Evolutionary conservation across 2,797 vertebrate genomes (phyloP).

Genomic region (Takifugu ocellatus): DNA sequence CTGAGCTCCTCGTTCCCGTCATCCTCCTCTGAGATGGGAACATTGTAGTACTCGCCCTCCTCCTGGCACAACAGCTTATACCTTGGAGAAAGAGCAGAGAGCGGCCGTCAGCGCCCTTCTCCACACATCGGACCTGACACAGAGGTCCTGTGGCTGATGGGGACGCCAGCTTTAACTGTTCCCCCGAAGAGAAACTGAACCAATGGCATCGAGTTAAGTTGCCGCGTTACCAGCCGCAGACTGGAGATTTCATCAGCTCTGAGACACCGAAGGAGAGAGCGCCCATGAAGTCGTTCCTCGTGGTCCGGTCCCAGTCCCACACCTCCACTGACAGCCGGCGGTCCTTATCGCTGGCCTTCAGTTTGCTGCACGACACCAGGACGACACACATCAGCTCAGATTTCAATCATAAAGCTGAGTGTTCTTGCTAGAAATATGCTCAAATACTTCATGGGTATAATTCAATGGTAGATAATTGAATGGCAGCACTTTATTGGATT

Average conservation of each 20-base stretch:
- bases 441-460: no score
- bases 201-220: no score
- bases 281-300: slow-evolving; percentile 98
- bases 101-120: not conserved
- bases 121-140: no score
- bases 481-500: not conserved
- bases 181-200: no score
- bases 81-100: slow-evolving; percentile 64
- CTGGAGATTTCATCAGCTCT: slow-evolving; percentile 93
- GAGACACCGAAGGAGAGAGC: slow-evolving; percentile 96
- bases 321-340: slow-evolving; percentile 93
- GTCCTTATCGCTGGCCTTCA: slow-evolving; percentile 91
- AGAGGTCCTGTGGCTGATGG: no score
- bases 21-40: slow-evolving; percentile 92
- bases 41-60: slow-evolving; percentile 97
- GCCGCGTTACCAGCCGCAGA: slow-evolving; percentile 83
- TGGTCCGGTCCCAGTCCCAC: slow-evolving; percentile 98
- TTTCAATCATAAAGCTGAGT: not conserved
- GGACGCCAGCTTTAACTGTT: no score
- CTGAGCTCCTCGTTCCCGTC: slow-evolving; percentile 89
- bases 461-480: no score
- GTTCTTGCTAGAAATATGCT: no score
- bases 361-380: slow-evolving; percentile 78
- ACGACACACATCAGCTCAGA: not conserved
- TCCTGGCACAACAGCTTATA: slow-evolving; percentile 95